Base-by-base conservation (phyloP, 2,888 invertebrate genomes). In the Muschampia plurimacula region DNA sequence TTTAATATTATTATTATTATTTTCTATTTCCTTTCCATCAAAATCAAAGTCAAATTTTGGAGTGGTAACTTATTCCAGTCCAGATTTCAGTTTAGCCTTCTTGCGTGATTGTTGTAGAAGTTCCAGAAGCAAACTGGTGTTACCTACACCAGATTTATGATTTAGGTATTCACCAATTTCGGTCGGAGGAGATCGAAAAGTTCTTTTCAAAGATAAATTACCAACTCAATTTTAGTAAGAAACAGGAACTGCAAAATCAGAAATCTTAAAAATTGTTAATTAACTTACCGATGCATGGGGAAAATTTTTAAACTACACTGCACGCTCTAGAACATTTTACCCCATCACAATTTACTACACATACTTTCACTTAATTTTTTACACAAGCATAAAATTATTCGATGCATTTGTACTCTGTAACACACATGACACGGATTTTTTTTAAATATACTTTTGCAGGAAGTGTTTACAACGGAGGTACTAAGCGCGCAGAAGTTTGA, bases 251-350 rank as follows among this genome's bases (percentile, higher is more conserved):
- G 22, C 28, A 59, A 5, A 8, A 13, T 62, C 36, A 52, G 15
- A 52, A 32, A 62, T n/a, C 15, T n/a, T 15, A 22, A 10, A 8
- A 32, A 10, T 9, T 15, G 15, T 28, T 28, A 64, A 7, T 46
- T 6, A 63, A 63, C 69, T 69, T 63, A 69, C 69, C 69, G 60
- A 63, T 69, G 63, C 69, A 69, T 69, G 9, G n/a, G 62, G 41
- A 62, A 49, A 36, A n/a, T 32, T n/a, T 64, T 6, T 9, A 36
- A 63, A 55, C 39, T 15, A 39, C 63, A 63, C 52, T 55, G n/a
- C 62, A 39, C 49, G 49, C 32, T 15, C 36, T 13, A 62, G 28
- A 69, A 57, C 55, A 57, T 15, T 9, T 39, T 28, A 52, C 22
- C 15, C n/a, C 63, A 63, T 63, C 52, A 52, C 28, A 28, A 28